Evolutionary conservation across 2,113 vertebrate genomes (phyloP), one percentile per base, ranked within the genome.

Genomic region (Lichenostomus cassidix): DNA sequence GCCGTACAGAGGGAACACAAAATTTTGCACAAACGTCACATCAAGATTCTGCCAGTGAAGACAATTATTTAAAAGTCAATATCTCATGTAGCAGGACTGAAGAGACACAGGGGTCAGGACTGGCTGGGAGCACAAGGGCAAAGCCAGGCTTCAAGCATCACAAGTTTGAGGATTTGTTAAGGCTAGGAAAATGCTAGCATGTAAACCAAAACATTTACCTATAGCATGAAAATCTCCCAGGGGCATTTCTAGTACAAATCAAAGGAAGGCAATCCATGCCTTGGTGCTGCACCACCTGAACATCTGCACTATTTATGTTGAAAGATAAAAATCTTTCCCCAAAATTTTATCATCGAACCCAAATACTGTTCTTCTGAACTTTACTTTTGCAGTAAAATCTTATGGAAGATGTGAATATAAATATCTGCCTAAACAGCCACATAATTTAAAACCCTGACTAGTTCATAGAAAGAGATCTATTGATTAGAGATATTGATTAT

Each of bases 41-140:
- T 74, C 78, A 70, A 56, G 35, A 29, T 60, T 68, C 87, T 64
- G 8, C 28, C 31, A 44, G 50, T 15, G 12, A 83, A 78, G 12
- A 86, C 33, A 78, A 67, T 37, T 2, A 59, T 81, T 83, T 84
- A 33, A 62, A 83, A 78, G 31, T 27, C 80, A 55, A 4, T 13
- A 27, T 47, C 88, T 76, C 28, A 42, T 16, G 20, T 12, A 64
- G 62, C 15, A 79, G 53, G 33, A 58, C n/a, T 0, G 0, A 76
- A 69, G 31, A 1, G 0, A 37, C 0, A 2, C 2, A 2, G 55
- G 28, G 37, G 20, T 31, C 55, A 50, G 35, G 46, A 44, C 44
- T 60, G 47, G 33, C n/a, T 33, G 13, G 14, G 14, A 37, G 52
- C 47, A 89, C 16, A 56, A 39, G 25, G 47, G 15, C 1, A 2